Base-by-base conservation (phyloP, 2,888 invertebrate genomes). In the Molorchus minor region DNA sequence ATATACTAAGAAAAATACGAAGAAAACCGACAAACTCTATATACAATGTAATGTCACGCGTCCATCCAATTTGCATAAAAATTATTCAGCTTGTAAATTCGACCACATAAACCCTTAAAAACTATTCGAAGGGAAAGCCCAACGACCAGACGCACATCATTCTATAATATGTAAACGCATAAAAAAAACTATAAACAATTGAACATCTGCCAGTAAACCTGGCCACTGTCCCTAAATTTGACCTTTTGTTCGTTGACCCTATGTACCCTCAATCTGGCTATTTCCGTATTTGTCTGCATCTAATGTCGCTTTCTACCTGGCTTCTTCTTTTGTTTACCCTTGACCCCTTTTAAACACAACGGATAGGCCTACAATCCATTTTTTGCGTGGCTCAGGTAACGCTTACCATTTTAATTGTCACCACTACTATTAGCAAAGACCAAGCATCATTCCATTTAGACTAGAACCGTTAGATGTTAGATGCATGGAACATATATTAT, bases 171-270 rank as follows among this genome's bases (percentile, higher is more conserved):
- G 43, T 16, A 46, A 41, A 16, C 46, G 45, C 15, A 46, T 35
- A 25, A 65, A 65, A 66, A 64, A 58, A n/a, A 56, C 29, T 43
- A 30, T 29, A 61, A 58, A 61, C 45, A 59, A 44, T 41, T 20
- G 59, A 66, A 70, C 71, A 71, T 70, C 71, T 71, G 71, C 69
- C 45, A 12, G 40, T 33, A 58, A 35, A 49, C 52, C 62, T 73
- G 72, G 75, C 74, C 75, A 76, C 63, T 75, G 76, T 76, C 75
- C 76, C 76, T 68, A 73, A 75, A 72, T 75, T 73, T 75, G 75
- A 75, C 75, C 75, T 74, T 68, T 74, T 75, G 71, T 70, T 71
- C 60, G 64, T 65, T 67, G 67, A 67, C 69, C 69, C 69, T 59
- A 46, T 44, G 46, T 38, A 41, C 46, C 49, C 47, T 44, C 57